Conservation (phyloP, 1,140 invertebrate genomes). For the Campodea augens region DNA sequence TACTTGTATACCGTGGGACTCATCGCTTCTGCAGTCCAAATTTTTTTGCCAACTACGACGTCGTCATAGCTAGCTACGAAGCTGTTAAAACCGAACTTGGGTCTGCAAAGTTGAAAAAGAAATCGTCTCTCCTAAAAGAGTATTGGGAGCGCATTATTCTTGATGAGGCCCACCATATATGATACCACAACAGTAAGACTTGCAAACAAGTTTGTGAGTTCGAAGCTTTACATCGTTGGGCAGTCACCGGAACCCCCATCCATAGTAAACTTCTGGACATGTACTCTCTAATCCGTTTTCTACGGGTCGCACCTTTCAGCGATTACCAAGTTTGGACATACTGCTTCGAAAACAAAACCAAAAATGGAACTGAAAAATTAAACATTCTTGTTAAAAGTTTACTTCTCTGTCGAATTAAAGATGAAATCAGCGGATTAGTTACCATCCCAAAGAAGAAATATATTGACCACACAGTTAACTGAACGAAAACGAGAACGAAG, state of each 20-base stretch:
- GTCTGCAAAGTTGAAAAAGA: background rate
- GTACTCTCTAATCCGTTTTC: conserved; percentile 68
- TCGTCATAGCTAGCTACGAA: conserved; percentile 33
- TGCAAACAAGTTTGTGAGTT: conserved; percentile 38
- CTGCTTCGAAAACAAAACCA: conserved; percentile 51
- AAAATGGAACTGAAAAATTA: conserved; percentile 46
- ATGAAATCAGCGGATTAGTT: conserved; percentile 39
- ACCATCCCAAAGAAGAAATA: conserved; percentile 42
- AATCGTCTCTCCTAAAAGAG: conserved; percentile 35
- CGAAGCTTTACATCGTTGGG: conserved; percentile 46
- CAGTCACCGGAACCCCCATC: conserved; percentile 82
- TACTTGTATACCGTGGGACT: conserved; percentile 60
- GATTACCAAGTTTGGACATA: conserved; percentile 44
- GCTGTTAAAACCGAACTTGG: conserved; percentile 17
- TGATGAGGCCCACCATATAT: conserved; percentile 81
- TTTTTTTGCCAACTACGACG: conserved; percentile 27
- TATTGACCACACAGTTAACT: conserved; percentile 37
- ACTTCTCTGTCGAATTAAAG: conserved; percentile 67
- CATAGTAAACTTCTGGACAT: conserved; percentile 84
- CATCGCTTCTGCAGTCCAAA: conserved; percentile 42
- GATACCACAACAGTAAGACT: conserved; percentile 63
- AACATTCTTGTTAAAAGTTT: conserved; percentile 58
- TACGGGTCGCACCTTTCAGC: conserved; percentile 69
- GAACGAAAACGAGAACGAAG: conserved; percentile 44
- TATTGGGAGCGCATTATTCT: conserved; percentile 70